phyloP scores from a whole-genome alignment of 2,888 invertebrate species.

The Luffia ferchaultella region DNA sequence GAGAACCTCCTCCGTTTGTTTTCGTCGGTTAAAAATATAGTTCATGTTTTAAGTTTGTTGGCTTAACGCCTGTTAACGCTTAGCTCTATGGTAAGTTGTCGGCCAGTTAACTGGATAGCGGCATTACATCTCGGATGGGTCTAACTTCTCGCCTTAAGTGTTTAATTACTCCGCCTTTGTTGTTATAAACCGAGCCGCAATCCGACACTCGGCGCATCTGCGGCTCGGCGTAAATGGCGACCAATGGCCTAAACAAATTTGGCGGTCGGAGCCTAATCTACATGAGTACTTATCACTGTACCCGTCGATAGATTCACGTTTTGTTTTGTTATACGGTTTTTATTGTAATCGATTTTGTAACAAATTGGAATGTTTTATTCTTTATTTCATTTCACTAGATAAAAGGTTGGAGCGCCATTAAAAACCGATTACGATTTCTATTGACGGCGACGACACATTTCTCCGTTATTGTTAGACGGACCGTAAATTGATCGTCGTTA shows the following conservation, averaged over 20 bases:
- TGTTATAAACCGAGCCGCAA: constrained; percentile 46
- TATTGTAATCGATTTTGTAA: too few relatives aligned
- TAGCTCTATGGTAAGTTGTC: constrained; percentile 2
- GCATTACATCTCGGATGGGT: constrained; percentile 24
- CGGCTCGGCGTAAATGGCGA: not conserved
- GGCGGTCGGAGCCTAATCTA: not conserved
- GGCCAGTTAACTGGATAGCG: constrained; percentile 13
- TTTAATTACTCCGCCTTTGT: constrained; percentile 49
- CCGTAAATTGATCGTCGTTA: not conserved
- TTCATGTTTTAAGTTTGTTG: not conserved
- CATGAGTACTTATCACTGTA: not conserved
- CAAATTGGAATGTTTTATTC: not conserved
- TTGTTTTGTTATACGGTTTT: too few relatives aligned
- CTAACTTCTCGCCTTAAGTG: constrained; percentile 34
- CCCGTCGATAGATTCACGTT: too few relatives aligned
- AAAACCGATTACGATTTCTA: not conserved
- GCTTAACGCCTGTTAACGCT: not conserved
- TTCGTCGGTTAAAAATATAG: not conserved
- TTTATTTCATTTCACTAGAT: not conserved
- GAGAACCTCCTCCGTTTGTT: too few relatives aligned
- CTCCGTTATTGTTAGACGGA: not conserved
- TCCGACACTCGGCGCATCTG: constrained; percentile 14
- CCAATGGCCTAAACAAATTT: not conserved
- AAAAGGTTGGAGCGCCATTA: not conserved
- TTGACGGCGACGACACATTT: not conserved